Conservation (phyloP, 2,797 vertebrate genomes). For the Gambusia yucatana region DNA sequence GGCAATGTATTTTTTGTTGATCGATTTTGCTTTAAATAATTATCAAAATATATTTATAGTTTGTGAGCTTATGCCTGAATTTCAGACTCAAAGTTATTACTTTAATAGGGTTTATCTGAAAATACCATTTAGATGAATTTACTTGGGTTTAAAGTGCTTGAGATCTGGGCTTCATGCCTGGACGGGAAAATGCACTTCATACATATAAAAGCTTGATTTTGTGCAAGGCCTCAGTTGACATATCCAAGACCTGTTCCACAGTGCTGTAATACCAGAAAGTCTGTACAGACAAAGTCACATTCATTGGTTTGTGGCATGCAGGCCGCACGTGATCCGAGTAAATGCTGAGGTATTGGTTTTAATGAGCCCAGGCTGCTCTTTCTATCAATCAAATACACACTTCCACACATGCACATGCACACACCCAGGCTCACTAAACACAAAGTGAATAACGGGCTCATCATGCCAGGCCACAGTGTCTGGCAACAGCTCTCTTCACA, state of each 20-base stretch:
- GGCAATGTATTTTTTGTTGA: neutral
- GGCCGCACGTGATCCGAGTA: slow-evolving; percentile 25
- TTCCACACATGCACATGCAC: slow-evolving; percentile 6
- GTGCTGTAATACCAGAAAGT: slow-evolving; percentile 16
- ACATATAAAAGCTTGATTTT: neutral
- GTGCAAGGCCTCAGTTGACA: slow-evolving; percentile 11
- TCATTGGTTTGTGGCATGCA: slow-evolving; percentile 15
- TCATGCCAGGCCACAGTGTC: slow-evolving; percentile 64
- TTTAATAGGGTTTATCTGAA: neutral
- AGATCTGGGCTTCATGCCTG: slow-evolving; percentile 2
- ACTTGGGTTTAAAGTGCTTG: neutral
- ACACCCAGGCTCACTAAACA: slow-evolving; percentile 44
- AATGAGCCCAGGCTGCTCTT: slow-evolving; percentile 55
- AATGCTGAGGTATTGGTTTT: slow-evolving; percentile 37
- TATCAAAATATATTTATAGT: neutral
- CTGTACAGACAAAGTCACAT: slow-evolving; percentile 42
- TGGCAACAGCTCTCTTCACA: slow-evolving; percentile 43
- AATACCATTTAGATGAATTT: neutral
- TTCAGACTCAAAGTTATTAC: neutral
- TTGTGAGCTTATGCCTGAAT: neutral
- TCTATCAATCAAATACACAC: slow-evolving; percentile 51
- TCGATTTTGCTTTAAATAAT: neutral
- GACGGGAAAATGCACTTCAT: neutral
- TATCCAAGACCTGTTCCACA: slow-evolving; percentile 3
- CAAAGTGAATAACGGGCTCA: slow-evolving; percentile 50